These are phyloP conservation scores for Scleropages formosus DNA, from an alignment of 2,797 vertebrate genomes.

Conservation along the genomic window DNA sequence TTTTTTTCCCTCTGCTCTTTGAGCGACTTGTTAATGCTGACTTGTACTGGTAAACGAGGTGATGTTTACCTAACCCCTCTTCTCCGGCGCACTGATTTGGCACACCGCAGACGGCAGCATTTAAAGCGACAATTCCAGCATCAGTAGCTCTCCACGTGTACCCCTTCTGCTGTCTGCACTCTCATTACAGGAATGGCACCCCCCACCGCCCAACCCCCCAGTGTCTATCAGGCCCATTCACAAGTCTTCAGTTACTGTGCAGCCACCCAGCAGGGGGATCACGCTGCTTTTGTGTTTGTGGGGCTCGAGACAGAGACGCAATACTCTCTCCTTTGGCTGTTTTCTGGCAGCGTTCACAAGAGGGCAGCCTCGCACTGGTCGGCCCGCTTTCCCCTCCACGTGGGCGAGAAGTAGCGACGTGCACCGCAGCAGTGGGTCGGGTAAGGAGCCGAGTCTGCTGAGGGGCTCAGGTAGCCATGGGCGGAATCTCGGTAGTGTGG, in stretches of 20 bases:
- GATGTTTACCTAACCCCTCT: no score
- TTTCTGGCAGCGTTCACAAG: not conserved
- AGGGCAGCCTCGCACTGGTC: conserved; percentile 18
- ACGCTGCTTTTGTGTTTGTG: not conserved
- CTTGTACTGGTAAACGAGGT: no score
- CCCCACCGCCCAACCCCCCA: no score
- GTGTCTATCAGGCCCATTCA: conserved; percentile 13
- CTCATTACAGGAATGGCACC: not conserved
- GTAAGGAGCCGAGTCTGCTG: no score
- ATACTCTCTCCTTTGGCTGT: not conserved
- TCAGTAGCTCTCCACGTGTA: not conserved
- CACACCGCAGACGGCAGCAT: no score
- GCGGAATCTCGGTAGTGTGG: no score
- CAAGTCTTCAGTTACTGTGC: conserved; percentile 23
- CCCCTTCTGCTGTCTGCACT: not conserved
- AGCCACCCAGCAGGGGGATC: conserved; percentile 1
- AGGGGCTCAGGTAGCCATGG: no score
- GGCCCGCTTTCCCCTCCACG: not conserved
- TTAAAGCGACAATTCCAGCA: not conserved
- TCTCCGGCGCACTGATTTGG: no score
- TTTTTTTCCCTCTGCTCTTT: no score
- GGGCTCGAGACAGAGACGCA: no score
- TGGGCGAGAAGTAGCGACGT: not conserved
- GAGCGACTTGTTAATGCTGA: no score
- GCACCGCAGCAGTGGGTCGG: not conserved